These are phyloP conservation scores for Choloepus hoffmanni DNA, from an alignment of 2,113 vertebrate genomes.

Conservation along the genomic window DNA sequence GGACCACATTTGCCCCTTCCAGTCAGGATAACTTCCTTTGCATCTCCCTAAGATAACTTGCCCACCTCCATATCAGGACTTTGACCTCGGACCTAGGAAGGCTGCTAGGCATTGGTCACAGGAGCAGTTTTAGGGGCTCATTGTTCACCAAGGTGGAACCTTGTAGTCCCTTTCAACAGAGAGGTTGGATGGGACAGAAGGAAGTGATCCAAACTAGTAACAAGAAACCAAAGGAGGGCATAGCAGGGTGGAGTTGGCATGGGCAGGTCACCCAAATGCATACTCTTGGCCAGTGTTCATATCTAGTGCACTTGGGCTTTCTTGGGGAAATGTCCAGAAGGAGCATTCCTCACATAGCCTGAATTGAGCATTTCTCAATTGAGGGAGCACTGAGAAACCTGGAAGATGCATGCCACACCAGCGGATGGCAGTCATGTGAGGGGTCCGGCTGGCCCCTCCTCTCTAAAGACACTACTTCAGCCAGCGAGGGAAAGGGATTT, in stretches of 20 bases:
- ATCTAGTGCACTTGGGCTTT: neutral
- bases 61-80: neutral
- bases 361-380: neutral
- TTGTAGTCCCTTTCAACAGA: neutral
- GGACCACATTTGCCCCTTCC: neutral
- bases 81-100: neutral
- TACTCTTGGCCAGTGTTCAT: neutral
- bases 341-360: neutral
- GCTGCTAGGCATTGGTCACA: neutral
- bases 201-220: neutral
- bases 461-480: neutral
- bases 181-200: neutral
- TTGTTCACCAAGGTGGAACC: neutral
- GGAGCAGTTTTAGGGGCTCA: neutral
- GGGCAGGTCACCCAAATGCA: neutral
- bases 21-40: neutral
- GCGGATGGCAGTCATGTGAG: neutral
- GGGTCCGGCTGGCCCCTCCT: too few species aligned
- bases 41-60: neutral
- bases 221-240: neutral
- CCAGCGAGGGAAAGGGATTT: neutral
- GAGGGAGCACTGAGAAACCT: too few species aligned
- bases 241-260: neutral
- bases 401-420: neutral
- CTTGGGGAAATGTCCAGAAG: neutral